Percentiles rank a stretch among this genome's conserved stretches.
These are phyloP conservation scores for Sula dactylatra DNA, from an alignment of 2,113 vertebrate genomes.

Conservation along the genomic window DNA sequence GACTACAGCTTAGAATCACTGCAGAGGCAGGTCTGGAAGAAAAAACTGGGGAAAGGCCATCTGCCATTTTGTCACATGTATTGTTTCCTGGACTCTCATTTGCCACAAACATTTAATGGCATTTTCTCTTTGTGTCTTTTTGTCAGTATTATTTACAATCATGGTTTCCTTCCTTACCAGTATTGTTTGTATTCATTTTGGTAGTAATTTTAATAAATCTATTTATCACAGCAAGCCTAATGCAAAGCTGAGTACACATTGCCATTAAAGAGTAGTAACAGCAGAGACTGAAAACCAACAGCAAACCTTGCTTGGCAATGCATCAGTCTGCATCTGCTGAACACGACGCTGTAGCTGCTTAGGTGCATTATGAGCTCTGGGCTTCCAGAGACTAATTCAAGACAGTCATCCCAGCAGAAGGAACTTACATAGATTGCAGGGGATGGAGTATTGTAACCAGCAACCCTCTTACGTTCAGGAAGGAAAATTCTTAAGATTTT, in stretches of 20 bases:
- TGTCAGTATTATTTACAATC: not conserved
- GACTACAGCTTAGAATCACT: not conserved
- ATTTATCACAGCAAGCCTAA: not conserved
- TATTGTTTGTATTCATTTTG: not conserved
- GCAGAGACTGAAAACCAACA: not conserved
- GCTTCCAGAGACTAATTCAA: not conserved
- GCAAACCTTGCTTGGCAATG: not conserved
- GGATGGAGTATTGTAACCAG: not conserved
- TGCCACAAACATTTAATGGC: not conserved
- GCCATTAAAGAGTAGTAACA: not conserved
- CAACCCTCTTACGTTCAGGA: not conserved
- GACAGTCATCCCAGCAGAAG: not conserved
- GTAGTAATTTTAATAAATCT: not conserved
- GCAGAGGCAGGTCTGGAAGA: not conserved
- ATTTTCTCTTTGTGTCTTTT: not conserved
- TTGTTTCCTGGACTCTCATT: not conserved
- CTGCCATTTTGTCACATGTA: not conserved
- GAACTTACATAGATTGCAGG: not conserved
- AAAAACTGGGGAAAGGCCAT: not conserved
- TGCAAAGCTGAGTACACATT: accelerated
- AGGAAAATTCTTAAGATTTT: not conserved
- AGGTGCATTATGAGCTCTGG: not conserved
- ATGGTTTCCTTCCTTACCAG: not conserved
- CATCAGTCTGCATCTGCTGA: not conserved
- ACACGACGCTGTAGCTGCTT: not conserved